Conservation (phyloP, 1,140 invertebrate genomes). For the Megalopta genalis region DNA sequence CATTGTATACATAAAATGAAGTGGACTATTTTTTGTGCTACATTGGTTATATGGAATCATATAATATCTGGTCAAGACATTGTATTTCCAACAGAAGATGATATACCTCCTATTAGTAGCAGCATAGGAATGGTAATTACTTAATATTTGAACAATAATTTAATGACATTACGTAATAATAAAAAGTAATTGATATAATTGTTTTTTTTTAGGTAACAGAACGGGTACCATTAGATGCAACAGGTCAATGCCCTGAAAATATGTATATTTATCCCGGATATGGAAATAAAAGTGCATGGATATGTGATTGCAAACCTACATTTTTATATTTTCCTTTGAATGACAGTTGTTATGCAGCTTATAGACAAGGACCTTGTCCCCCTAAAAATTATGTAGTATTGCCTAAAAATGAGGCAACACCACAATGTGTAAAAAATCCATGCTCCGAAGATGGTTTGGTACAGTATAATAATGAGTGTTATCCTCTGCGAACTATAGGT, state of each 20-base stretch:
- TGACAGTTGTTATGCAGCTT: slow-evolving; percentile 83
- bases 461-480: slow-evolving; percentile 79
- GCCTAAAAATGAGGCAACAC: slow-evolving; percentile 77
- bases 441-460: slow-evolving; percentile 80
- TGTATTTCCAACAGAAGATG: slow-evolving; percentile 62
- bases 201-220: slow-evolving; percentile 59
- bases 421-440: slow-evolving; percentile 82
- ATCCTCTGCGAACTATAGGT: slow-evolving; percentile 73
- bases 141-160: neutral
- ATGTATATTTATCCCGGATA: slow-evolving; percentile 84
- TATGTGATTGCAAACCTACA: slow-evolving; percentile 85
- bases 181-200: neutral
- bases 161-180: neutral
- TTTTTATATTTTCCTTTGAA: slow-evolving; percentile 83
- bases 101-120: slow-evolving; percentile 52
- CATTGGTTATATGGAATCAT: slow-evolving; percentile 38
- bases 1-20: slow-evolving; percentile 48
- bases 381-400: slow-evolving; percentile 81
- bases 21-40: slow-evolving; percentile 29
- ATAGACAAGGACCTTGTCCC: slow-evolving; percentile 83
- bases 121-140: slow-evolving; percentile 54
- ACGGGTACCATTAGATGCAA: slow-evolving; percentile 79
- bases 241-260: slow-evolving; percentile 81
- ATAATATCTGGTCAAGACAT: slow-evolving; percentile 63
- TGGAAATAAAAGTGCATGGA: slow-evolving; percentile 81